A percentile compares a stretch with the other conserved stretches of the same genome.
Evolutionary conservation across 30 jellyfish, hydroid and myxozoan species (phyloP).

Genomic region (Sanderia malayensis): DNA sequence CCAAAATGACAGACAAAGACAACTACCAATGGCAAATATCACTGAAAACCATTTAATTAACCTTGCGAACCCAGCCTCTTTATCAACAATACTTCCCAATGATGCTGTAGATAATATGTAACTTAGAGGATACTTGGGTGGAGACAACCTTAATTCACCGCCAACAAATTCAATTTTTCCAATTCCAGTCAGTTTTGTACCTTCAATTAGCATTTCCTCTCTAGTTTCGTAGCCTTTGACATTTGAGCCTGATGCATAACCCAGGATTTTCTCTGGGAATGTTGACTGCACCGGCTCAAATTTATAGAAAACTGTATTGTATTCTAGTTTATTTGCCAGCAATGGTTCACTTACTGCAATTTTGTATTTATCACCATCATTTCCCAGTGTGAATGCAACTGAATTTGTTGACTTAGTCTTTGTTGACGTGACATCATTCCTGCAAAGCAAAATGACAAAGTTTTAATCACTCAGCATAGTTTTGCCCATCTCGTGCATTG

Average conservation of each 20-base stretch:
- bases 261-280: conserved; percentile 27
- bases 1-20: conserved; percentile 54
- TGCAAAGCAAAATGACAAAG: not conserved
- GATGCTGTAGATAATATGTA: conserved; percentile 64
- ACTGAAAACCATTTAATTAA: conserved; percentile 34
- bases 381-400: conserved; percentile 58
- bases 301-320: conserved; percentile 15
- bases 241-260: conserved; percentile 59
- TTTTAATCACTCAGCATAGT: not conserved
- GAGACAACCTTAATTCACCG: conserved; percentile 32
- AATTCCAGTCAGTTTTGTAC: conserved; percentile 63
- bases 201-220: conserved; percentile 56
- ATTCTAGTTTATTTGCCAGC: conserved; percentile 40
- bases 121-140: conserved; percentile 40
- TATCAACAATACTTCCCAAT: conserved; percentile 32
- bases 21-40: conserved; percentile 31
- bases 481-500: not conserved
- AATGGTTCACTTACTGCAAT: conserved; percentile 61
- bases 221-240: conserved; percentile 72
- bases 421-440: conserved; percentile 57
- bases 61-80: conserved; percentile 8
- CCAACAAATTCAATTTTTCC: conserved; percentile 46
- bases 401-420: conserved; percentile 15
- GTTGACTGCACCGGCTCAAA: conserved; percentile 56
- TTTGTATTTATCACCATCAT: conserved; percentile 17